phyloP scores from a whole-genome alignment of 2,888 invertebrate genomes.

The Gnatocerus cornutus region DNA sequence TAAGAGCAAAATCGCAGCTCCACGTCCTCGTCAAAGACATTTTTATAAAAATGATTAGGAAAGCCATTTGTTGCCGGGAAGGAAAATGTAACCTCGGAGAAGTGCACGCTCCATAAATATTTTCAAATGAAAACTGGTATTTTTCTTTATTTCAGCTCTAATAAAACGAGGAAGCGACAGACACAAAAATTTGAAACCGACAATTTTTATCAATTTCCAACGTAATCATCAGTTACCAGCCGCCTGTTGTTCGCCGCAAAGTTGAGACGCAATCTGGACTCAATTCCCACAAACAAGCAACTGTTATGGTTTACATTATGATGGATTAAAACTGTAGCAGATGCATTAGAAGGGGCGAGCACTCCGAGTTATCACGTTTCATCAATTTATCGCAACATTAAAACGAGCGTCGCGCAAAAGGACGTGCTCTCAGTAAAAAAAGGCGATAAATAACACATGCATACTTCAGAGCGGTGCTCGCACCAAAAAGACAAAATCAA shows the following conservation, averaged over 20 bases:
- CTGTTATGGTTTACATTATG: conserved; percentile 40
- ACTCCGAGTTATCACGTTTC: conserved; percentile 33
- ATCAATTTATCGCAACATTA: conserved; percentile 32
- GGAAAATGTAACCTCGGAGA: background rate
- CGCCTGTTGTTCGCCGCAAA: conserved; percentile 27
- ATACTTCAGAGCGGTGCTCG: background rate
- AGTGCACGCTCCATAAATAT: conserved; percentile 1
- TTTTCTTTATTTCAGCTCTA: background rate
- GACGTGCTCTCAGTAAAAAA: conserved; percentile 13
- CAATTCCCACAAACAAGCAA: conserved; percentile 34
- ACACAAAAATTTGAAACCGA: conserved; percentile 11
- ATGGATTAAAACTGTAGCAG: conserved; percentile 40
- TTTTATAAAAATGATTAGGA: background rate
- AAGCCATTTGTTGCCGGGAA: background rate
- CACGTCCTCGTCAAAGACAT: background rate
- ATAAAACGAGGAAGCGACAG: conserved; percentile 6
- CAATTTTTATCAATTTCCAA: conserved; percentile 18
- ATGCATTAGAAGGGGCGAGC: conserved; percentile 34
- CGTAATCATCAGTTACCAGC: conserved; percentile 6
- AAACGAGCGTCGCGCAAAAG: conserved; percentile 7
- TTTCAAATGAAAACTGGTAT: conserved; percentile 5
- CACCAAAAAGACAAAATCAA: conserved; percentile 12
- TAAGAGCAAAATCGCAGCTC: no score
- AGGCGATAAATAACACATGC: background rate
- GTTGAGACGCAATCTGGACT: conserved; percentile 39